These are phyloP conservation scores for Sussaba pulchella DNA, from an alignment of 2,888 invertebrate genomes.

Conservation along the genomic window DNA sequence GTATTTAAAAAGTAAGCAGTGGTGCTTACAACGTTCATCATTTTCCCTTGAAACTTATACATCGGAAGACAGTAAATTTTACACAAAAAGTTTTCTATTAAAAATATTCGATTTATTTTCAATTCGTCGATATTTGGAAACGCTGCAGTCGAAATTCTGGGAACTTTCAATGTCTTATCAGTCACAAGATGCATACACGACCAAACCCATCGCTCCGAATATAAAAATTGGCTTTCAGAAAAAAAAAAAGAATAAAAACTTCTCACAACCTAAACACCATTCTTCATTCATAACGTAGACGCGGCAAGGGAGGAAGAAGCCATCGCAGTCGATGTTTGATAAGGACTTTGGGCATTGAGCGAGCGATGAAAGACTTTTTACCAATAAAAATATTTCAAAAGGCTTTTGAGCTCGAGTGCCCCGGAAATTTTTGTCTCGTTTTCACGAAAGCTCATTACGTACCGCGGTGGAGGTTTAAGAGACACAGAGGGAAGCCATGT, in stretches of 20 bases:
- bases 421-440: background rate
- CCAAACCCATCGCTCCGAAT: too few species aligned
- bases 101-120: too few species aligned
- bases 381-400: conserved; percentile 9
- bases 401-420: background rate
- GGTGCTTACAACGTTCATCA: too few species aligned
- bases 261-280: background rate
- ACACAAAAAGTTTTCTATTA: too few species aligned
- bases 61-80: too few species aligned
- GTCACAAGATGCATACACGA: too few species aligned
- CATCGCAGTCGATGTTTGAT: background rate
- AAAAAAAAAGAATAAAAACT: background rate
- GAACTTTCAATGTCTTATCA: too few species aligned
- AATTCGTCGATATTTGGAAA: too few species aligned
- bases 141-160: too few species aligned
- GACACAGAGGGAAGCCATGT: conserved; percentile 6
- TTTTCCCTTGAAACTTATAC: too few species aligned
- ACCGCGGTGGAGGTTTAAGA: background rate
- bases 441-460: conserved; percentile 28
- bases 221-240: too few species aligned
- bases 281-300: background rate
- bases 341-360: background rate
- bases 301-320: background rate
- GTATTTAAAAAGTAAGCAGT: too few species aligned
- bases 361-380: background rate